Evolutionary conservation across 1,140 invertebrate species (phyloP).

Genomic region (Aricia agestis): DNA sequence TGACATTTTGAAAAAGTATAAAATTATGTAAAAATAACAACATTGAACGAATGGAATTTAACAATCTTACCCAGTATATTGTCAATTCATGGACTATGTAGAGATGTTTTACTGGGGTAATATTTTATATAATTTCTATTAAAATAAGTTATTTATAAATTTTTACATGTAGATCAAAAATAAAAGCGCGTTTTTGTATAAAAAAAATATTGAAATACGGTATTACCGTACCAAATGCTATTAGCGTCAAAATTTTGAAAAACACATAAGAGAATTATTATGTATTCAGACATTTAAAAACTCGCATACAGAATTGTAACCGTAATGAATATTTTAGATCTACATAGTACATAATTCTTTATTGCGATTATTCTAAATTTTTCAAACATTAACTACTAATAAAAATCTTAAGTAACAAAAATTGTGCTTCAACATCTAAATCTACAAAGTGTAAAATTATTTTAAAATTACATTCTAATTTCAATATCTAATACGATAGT

Average conservation of each 20-base stretch:
- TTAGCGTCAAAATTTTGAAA: no score
- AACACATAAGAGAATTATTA: neutral
- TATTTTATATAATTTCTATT: no score
- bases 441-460: constrained; percentile 65
- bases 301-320: neutral
- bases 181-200: neutral
- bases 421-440: constrained; percentile 66
- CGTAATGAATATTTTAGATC: neutral
- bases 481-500: constrained; percentile 33
- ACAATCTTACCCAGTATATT: neutral
- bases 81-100: neutral
- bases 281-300: neutral
- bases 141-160: no score
- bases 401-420: constrained; percentile 61
- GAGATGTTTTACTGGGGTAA: neutral
- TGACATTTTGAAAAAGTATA: neutral
- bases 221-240: no score
- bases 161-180: no score
- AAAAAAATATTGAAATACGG: neutral
- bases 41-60: neutral
- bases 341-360: constrained; percentile 11
- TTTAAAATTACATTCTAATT: constrained; percentile 48
- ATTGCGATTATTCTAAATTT: constrained; percentile 40
- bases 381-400: constrained; percentile 53
- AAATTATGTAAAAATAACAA: neutral